A percentile compares a stretch with the other conserved stretches of the same genome.
Conservation (phyloP, 2,888 invertebrate species). For the Ommatoiulus sabulosus region DNA sequence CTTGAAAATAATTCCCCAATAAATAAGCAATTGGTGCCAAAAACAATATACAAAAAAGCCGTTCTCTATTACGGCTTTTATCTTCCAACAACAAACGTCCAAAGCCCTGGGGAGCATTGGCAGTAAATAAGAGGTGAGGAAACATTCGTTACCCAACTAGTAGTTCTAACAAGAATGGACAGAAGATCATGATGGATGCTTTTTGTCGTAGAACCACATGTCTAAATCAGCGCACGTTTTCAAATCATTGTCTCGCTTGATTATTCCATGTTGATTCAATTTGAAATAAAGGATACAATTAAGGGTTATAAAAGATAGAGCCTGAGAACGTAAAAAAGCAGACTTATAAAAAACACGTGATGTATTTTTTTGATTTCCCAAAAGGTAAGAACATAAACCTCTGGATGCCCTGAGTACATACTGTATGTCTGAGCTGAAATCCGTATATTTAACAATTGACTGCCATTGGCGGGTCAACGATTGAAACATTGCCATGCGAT, state of each 20-base stretch:
- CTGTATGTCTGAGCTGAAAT: background rate
- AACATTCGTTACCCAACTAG: background rate
- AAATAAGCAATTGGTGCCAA: background rate
- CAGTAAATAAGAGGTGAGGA: background rate
- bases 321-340: background rate
- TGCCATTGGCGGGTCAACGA: background rate
- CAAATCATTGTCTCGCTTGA: constrained; percentile 19
- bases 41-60: background rate
- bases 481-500: too few species aligned
- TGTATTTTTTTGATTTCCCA: background rate
- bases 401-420: background rate
- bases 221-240: background rate
- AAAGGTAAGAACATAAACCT: background rate
- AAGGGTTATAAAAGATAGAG: constrained; percentile 11
- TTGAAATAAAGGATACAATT: constrained; percentile 19
- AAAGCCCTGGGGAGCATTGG: background rate
- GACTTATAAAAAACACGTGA: background rate
- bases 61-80: background rate
- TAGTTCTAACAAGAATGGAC: background rate
- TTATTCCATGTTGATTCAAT: constrained; percentile 1
- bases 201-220: background rate
- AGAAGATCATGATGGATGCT: background rate
- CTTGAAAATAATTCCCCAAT: too few species aligned
- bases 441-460: background rate
- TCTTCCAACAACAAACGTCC: background rate